Evolutionary conservation across 2,113 vertebrate genomes (phyloP).

Genomic region (Delphinapterus leucas): DNA sequence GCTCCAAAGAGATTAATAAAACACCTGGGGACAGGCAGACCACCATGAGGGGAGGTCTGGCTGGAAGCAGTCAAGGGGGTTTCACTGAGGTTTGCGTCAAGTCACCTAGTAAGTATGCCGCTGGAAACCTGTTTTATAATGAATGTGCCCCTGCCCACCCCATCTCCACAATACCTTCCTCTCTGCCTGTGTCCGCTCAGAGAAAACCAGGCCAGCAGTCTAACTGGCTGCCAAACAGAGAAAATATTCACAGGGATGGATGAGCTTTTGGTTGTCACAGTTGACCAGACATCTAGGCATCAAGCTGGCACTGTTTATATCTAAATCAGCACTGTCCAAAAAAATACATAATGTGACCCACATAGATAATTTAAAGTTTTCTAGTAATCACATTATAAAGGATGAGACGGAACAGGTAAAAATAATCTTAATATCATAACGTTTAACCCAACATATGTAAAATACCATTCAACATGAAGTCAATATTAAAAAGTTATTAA

Average conservation of each 20-base stretch:
- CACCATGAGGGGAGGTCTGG: neutral
- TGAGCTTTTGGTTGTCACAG: neutral
- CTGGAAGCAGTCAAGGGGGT: neutral
- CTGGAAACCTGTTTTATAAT: neutral
- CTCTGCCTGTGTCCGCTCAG: neutral
- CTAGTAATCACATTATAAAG: neutral
- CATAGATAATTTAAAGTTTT: neutral
- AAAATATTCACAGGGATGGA: conserved; percentile 18
- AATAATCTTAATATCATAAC: neutral
- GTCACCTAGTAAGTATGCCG: neutral
- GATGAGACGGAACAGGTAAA: neutral
- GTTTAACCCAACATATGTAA: neutral
- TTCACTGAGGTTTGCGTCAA: neutral
- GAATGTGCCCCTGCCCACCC: too few relatives aligned
- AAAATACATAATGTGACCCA: neutral
- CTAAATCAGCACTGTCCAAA: neutral
- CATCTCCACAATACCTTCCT: neutral
- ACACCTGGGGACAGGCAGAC: neutral
- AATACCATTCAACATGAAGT: neutral
- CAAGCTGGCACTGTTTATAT: neutral
- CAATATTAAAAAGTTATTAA: neutral
- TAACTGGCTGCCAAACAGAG: conserved; percentile 13
- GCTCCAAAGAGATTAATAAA: neutral
- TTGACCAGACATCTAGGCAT: conserved; percentile 18
- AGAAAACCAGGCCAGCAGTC: neutral